Evolutionary conservation across 2,888 invertebrate species (phyloP).

Genomic region (Colostygia pectinataria): DNA sequence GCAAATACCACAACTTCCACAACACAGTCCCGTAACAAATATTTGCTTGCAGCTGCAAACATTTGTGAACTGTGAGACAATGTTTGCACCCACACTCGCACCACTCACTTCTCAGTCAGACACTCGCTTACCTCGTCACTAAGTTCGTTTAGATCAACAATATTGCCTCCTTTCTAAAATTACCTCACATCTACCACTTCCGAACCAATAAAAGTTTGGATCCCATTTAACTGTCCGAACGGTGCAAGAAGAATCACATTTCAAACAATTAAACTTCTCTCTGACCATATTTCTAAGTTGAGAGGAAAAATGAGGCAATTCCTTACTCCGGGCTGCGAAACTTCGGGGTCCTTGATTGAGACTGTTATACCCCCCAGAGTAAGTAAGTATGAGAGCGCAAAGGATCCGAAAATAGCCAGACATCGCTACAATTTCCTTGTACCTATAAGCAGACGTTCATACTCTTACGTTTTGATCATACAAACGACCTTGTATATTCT

Average conservation of each 20-base stretch:
- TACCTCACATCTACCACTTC: slow-evolving; percentile 7
- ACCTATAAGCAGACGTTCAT: neutral
- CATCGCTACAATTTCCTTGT: no score
- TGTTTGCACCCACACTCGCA: no score
- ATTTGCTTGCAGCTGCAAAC: no score
- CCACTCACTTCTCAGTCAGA: no score
- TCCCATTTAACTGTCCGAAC: slow-evolving; percentile 25
- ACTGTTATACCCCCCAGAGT: slow-evolving; percentile 28
- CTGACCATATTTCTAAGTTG: slow-evolving; percentile 35
- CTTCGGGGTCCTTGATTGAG: slow-evolving; percentile 41
- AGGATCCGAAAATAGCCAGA: no score
- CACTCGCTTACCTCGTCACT: neutral
- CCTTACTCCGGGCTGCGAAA: slow-evolving; percentile 34
- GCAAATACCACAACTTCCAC: no score
- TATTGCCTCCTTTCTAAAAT: neutral
- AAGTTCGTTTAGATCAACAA: neutral
- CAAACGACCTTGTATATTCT: neutral
- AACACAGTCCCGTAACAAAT: no score
- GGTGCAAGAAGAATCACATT: slow-evolving; percentile 45
- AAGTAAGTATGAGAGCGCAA: neutral
- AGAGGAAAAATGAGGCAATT: slow-evolving; percentile 42
- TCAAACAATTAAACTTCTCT: slow-evolving; percentile 57
- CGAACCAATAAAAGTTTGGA: slow-evolving; percentile 24
- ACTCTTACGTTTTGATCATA: neutral
- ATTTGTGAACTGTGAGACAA: no score